These are phyloP conservation scores for Microcebus murinus DNA, from an alignment of 2,113 vertebrate species.

Conservation along the genomic window DNA sequence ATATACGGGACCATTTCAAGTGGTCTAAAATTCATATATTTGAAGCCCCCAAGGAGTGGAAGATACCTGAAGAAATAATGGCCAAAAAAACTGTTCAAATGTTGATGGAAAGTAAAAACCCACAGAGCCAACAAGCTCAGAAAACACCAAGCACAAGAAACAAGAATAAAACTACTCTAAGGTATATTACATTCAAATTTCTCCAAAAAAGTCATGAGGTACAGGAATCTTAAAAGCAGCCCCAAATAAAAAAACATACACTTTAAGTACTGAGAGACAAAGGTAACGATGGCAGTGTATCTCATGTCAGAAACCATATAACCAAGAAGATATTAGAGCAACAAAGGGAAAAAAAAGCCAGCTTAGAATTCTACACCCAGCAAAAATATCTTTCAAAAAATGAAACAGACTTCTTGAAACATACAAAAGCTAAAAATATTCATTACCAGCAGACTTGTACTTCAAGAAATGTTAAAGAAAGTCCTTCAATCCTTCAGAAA, in stretches of 20 bases:
- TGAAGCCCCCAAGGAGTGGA: not conserved
- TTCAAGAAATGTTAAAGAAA: not conserved
- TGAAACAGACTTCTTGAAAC: not conserved
- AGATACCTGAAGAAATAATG: not conserved
- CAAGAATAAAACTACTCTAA: not conserved
- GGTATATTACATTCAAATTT: not conserved
- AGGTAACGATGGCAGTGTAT: not conserved
- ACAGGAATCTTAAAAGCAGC: not conserved
- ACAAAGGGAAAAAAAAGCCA: not conserved
- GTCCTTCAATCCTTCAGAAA: not conserved
- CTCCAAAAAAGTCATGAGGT: not conserved
- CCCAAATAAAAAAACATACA: not conserved
- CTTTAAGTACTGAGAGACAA: not conserved
- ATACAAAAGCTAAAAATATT: not conserved
- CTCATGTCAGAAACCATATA: not conserved
- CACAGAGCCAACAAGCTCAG: not conserved
- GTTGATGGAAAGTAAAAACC: not conserved
- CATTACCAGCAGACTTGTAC: not conserved
- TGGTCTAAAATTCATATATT: not conserved
- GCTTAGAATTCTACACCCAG: not conserved
- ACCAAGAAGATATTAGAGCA: not conserved
- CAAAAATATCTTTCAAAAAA: constrained; percentile 2
- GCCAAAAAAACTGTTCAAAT: not conserved
- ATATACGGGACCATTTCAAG: not conserved
- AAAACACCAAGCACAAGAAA: not conserved